A percentile compares a stretch with the other conserved stretches of the same genome.
These are phyloP conservation scores for Thamnophis sirtalis DNA, from an alignment of 2,113 vertebrate genomes.

Conservation along the genomic window DNA sequence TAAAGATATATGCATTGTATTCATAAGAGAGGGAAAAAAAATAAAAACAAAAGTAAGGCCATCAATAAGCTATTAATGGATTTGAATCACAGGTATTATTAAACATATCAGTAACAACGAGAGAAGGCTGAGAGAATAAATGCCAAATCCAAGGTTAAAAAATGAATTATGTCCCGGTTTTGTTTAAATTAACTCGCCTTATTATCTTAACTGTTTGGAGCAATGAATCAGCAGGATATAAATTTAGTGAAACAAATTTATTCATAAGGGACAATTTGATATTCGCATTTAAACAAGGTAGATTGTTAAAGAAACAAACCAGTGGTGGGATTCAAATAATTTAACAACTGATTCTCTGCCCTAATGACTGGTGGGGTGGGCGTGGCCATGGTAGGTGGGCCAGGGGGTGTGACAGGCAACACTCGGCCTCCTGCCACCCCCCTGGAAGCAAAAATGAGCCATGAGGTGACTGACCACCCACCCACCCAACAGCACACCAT, in stretches of 20 bases:
- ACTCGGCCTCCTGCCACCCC: too few relatives aligned
- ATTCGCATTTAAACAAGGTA: neutral
- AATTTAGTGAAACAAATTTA: conserved; percentile 6
- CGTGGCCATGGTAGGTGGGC: too few relatives aligned
- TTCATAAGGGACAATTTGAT: neutral
- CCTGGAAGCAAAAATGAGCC: too few relatives aligned
- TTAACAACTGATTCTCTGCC: too few relatives aligned
- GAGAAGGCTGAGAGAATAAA: neutral
- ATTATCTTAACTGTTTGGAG: conserved; percentile 25
- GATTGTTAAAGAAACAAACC: neutral
- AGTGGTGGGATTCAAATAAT: too few relatives aligned
- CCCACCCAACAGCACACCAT: too few relatives aligned
- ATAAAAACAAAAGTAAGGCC: neutral
- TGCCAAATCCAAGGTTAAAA: conserved; percentile 33
- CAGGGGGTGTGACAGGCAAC: too few relatives aligned
- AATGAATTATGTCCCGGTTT: neutral
- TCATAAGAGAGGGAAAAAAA: neutral
- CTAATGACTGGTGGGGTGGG: too few relatives aligned
- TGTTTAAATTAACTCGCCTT: conserved; percentile 20
- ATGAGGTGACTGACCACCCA: too few relatives aligned
- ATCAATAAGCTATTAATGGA: conserved; percentile 20
- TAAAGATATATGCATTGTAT: conserved; percentile 4
- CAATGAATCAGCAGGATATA: conserved; percentile 11
- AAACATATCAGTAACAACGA: neutral
- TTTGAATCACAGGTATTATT: conserved; percentile 30